Conservation (phyloP, 2,888 invertebrate genomes). For the Orthonychiurus folsomi region DNA sequence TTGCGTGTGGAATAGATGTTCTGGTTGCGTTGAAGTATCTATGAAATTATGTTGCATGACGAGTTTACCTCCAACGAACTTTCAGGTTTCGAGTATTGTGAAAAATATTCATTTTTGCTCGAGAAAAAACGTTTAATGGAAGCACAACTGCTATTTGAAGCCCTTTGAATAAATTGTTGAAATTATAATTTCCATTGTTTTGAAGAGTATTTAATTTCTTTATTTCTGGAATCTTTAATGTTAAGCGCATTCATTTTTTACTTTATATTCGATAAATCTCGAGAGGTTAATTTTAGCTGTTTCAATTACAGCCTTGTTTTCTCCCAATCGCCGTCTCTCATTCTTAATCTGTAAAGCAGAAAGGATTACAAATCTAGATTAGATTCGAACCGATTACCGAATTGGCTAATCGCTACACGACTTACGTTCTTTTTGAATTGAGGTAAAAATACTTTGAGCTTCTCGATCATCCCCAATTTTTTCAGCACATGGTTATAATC, state of each 20-base stretch:
- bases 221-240: too few relatives aligned
- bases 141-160: too few relatives aligned
- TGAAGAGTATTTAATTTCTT: too few relatives aligned
- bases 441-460: conserved; percentile 52
- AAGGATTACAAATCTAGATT: conserved; percentile 16
- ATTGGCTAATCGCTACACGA: conserved; percentile 3
- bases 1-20: background rate
- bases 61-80: too few relatives aligned
- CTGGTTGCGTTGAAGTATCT: background rate
- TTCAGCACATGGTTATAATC: conserved; percentile 58
- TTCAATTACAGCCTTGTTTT: conserved; percentile 59
- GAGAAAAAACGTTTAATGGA: too few relatives aligned
- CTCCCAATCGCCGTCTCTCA: conserved; percentile 57
- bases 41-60: background rate
- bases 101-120: background rate
- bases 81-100: background rate
- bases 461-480: conserved; percentile 57
- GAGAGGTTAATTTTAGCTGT: conserved; percentile 61
- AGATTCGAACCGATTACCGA: conserved; percentile 11
- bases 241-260: conserved; percentile 41
- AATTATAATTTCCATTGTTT: too few relatives aligned
- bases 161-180: too few relatives aligned
- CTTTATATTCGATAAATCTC: conserved; percentile 64
- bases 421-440: conserved; percentile 58
- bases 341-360: conserved; percentile 52